Base-by-base conservation (phyloP, 2,113 vertebrate species). In the Dasyornis broadbenti region DNA sequence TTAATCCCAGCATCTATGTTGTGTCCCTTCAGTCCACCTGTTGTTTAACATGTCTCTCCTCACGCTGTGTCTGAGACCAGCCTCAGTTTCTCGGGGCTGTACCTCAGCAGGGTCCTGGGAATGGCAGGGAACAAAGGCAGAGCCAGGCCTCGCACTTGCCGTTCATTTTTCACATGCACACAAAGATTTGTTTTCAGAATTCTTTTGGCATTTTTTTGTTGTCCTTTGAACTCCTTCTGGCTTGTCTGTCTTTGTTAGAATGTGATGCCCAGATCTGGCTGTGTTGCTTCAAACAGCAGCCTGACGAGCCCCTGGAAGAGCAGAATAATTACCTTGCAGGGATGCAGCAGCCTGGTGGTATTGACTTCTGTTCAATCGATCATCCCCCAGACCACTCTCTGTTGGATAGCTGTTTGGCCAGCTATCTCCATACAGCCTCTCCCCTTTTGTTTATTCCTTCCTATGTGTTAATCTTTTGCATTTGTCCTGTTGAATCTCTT, bases 391-490 rank as follows among this genome's bases (percentile, higher is more conserved):
- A 95, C 61, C 72, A 45, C 92, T 79, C 93, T 91, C 90, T 88
- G 75, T 22, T 94, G 93, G 79, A 88, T 84, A 73, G 83, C 72
- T 86, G 69, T 71, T 95, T 89, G 92, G 75, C 73, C 82, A 95
- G 86, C 92, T 93, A 94, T 82, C 92, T 95, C 93, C 95, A 96
- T 94, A 95, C 90, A 93, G 75, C 56, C 83, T 96, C 89, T 80
- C 65, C 95, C 81, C 89, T 96, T 96, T 96, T 97, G 96, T 95
- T 97, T 97, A 95, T 97, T 95, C 91, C 86, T 96, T 95, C 59
- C 93, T 95, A 96, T 53, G 83, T 96, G 94, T 93, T 92, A 80
- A 93, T 98, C 91, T 96, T 90, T 93, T 94, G 76, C 90, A 85
- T 97, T 96, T 92, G 93, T 95, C 95, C 96, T 91, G 95, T 78